Conservation (phyloP, 2,113 vertebrate species). For the Actenoides hombroni region DNA sequence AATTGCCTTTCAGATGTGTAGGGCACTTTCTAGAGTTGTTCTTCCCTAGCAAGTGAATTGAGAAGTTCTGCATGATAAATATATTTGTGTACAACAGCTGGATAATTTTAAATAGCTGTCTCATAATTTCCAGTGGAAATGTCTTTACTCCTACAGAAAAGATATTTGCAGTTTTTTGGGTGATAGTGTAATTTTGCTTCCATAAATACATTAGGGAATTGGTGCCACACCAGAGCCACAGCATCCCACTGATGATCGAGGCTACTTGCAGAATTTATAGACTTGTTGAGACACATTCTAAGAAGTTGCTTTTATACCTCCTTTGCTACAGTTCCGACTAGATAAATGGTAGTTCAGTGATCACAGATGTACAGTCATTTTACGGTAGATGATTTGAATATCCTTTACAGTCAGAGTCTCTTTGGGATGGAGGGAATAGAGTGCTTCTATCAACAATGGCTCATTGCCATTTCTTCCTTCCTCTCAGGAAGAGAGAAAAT, state of each 20-base stretch:
- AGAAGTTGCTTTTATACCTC: background rate
- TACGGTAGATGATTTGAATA: background rate
- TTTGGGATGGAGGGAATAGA: background rate
- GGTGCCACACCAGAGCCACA: background rate
- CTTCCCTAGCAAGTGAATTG: background rate
- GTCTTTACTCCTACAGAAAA: background rate
- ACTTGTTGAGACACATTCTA: background rate
- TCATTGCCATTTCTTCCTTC: conserved; percentile 40
- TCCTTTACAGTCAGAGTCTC: background rate
- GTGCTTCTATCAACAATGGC: conserved; percentile 47
- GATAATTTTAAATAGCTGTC: conserved; percentile 28
- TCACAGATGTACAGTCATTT: background rate
- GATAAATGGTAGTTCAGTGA: background rate
- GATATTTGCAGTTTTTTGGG: background rate
- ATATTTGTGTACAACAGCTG: background rate
- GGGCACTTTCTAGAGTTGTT: background rate
- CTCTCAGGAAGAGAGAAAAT: conserved; percentile 47
- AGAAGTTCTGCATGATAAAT: background rate
- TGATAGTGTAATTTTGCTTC: background rate
- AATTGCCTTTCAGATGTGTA: background rate
- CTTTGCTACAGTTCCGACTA: background rate
- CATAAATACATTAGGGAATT: background rate
- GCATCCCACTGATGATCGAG: background rate
- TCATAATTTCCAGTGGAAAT: background rate
- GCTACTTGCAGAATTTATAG: background rate